Evolutionary conservation across 2,888 invertebrate species (phyloP).

Genomic region (Hydrotaea cyrtoneurina): DNA sequence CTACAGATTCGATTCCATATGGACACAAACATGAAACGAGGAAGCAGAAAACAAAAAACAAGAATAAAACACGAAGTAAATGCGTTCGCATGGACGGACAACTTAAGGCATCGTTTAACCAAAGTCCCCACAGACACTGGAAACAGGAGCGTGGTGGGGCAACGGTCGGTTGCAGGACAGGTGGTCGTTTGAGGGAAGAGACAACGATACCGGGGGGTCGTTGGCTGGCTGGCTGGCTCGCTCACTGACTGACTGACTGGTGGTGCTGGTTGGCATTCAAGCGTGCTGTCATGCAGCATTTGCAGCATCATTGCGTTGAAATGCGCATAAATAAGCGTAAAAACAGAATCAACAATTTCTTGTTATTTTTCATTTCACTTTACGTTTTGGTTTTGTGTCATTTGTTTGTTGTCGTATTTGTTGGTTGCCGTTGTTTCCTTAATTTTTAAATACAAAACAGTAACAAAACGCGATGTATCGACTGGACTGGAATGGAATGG

Average conservation of each 20-base stretch:
- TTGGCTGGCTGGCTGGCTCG: not conserved
- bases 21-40: not conserved
- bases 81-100: not conserved
- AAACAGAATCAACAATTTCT: slow-evolving; percentile 52
- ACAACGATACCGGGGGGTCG: too few species aligned
- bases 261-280: not conserved
- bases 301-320: slow-evolving; percentile 62
- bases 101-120: not conserved
- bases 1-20: not conserved
- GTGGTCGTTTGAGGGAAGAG: slow-evolving; percentile 15
- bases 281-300: slow-evolving; percentile 50
- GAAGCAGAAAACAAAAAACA: too few species aligned
- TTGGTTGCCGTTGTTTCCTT: not conserved
- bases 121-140: not conserved
- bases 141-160: too few species aligned
- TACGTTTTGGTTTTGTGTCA: slow-evolving; percentile 25
- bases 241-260: not conserved
- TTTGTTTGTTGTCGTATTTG: slow-evolving; percentile 21
- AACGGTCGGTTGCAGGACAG: not conserved
- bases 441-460: slow-evolving; percentile 4
- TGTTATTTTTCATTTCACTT: slow-evolving; percentile 16
- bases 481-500: too few species aligned
- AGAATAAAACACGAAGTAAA: not conserved
- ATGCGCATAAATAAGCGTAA: slow-evolving; percentile 55
- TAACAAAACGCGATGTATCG: not conserved